Base-by-base conservation (phyloP, 2,888 invertebrate genomes). In the Leptothorax acervorum region DNA sequence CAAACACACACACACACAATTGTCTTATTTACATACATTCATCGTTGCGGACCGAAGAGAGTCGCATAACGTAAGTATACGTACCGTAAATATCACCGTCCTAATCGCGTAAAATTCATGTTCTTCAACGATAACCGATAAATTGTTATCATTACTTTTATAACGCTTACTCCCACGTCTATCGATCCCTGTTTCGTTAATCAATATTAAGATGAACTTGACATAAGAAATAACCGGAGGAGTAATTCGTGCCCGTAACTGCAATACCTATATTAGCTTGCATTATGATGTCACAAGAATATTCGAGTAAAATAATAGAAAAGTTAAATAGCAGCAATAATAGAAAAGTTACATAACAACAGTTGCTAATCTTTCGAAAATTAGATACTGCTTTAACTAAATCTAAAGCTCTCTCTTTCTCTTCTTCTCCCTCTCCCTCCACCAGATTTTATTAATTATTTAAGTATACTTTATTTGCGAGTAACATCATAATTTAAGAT, bases 61-160 rank as follows among this genome's bases (percentile, higher is more conserved):
- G 78, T 68, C 78, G 68, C 78, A 55, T 68, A 78, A 83, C 63
- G 39, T 68, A 66, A 68, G 68, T 81, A 81, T 73, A 71, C 73
- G 68, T 76, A 63, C 75, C 84, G 74, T 71, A 78, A 76, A 68
- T 79, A 73, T 85, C 66, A 78, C 74, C 39, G 28, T 68, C 12
- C 68, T 78, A 78, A 78, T 42, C 70, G 8, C 42, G 68, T 68
- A 78, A 68, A 68, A 31, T 55, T 78, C 6, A 55, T 45, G 1
- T 76, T 53, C 39, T 68, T 68, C 45, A 48, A 68, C 55, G 63
- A 55, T 48, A 28, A 28, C 28, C 42, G 42, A 42, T 55, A 18
- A n/a, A 68, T 28, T 39, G 35, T 62, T 62, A 62, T n/a, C 12
- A 42, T 78, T 53, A 42, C 28, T 18, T 31, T 18, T 31, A 18